Percentiles rank a stretch among this genome's conserved stretches.
phyloP scores from a whole-genome alignment of 2,797 vertebrate genomes.

The Carcharodon carcharias region DNA sequence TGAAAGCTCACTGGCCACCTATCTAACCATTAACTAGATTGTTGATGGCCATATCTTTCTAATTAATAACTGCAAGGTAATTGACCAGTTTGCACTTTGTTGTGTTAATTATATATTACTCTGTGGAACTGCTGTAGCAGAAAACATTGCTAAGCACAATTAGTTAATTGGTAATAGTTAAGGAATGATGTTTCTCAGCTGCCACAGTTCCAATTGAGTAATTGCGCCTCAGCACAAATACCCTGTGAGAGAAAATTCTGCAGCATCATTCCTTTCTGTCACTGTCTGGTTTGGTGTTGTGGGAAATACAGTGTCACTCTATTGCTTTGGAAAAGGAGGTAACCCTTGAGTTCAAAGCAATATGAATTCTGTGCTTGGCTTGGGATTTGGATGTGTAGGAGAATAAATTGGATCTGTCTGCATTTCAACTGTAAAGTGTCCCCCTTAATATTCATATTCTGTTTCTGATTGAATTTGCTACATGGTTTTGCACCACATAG shows the following conservation, averaged over 20 bases:
- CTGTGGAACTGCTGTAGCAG: not conserved
- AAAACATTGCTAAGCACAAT: conserved; percentile 2
- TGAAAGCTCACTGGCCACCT: not conserved
- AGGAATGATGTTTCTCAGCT: not conserved
- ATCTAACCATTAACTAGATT: not conserved
- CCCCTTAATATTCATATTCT: not conserved
- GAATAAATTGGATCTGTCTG: not conserved
- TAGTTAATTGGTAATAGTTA: conserved; percentile 8
- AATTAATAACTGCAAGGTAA: conserved; percentile 9
- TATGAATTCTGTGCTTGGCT: not conserved
- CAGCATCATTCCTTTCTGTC: not conserved
- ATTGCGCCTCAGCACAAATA: not conserved
- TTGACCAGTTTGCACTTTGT: conserved; percentile 10
- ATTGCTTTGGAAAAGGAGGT: not conserved
- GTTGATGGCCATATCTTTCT: not conserved
- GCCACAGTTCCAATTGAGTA: not conserved
- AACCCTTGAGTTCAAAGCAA: not conserved
- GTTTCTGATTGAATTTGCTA: not conserved
- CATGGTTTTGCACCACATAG: not conserved
- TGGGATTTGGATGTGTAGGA: not conserved
- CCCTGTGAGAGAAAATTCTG: not conserved
- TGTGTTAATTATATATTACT: not conserved
- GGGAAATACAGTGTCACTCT: not conserved
- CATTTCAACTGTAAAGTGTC: not conserved
- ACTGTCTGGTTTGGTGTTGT: no score